Conservation (phyloP, 2,113 vertebrate genomes). For the Platanista minor region DNA sequence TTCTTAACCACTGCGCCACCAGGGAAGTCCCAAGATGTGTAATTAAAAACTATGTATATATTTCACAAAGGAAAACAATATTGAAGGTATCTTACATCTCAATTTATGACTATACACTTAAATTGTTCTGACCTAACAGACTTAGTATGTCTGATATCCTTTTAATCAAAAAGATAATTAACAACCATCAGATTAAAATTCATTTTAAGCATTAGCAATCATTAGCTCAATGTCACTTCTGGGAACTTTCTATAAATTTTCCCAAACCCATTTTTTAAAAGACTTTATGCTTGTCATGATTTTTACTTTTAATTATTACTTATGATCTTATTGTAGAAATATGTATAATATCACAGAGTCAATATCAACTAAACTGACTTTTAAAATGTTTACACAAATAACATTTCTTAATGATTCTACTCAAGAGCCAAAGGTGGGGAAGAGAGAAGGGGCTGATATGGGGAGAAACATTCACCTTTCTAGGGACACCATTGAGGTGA, state of each 20-base stretch:
- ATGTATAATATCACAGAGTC: not conserved
- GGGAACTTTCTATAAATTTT: not conserved
- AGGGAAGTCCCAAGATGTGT: not conserved
- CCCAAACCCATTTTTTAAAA: not conserved
- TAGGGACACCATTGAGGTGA: constrained; percentile 97
- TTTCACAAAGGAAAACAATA: constrained; percentile 27
- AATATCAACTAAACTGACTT: constrained; percentile 22
- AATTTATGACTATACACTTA: not conserved
- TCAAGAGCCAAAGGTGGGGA: constrained; percentile 1
- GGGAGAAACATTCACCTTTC: constrained; percentile 86
- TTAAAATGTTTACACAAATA: not conserved
- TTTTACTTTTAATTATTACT: constrained; percentile 48
- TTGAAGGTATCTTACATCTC: not conserved
- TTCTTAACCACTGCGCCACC: no score
- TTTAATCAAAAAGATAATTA: not conserved
- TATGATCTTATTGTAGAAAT: not conserved
- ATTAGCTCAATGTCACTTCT: not conserved
- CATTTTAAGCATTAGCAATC: constrained; percentile 3
- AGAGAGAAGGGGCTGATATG: not conserved
- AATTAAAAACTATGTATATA: not conserved
- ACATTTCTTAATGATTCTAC: constrained; percentile 9
- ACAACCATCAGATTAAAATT: not conserved
- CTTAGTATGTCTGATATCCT: not conserved
- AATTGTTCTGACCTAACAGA: not conserved
- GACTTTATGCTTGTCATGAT: not conserved